Conservation (phyloP, 2,113 vertebrate species). For the Brachyhypopomus gauderio region DNA sequence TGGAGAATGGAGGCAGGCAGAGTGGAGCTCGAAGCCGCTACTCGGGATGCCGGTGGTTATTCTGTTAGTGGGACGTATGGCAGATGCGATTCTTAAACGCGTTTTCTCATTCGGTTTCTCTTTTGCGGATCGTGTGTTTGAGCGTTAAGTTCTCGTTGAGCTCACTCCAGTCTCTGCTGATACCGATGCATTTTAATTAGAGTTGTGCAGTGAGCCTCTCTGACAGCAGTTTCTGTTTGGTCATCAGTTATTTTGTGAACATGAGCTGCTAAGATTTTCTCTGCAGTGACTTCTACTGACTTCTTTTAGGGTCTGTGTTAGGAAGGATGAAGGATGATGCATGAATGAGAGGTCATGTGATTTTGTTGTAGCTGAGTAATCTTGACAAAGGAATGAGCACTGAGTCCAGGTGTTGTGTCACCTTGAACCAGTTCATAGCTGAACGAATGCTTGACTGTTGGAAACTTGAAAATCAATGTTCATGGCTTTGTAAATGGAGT, state of each 20-base stretch:
- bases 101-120: not conserved
- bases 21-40: not conserved
- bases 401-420: constrained; percentile 12
- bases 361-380: constrained; percentile 4
- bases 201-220: constrained; percentile 6
- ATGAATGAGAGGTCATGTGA: not conserved
- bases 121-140: not conserved
- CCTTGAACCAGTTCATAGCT: constrained; percentile 6
- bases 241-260: not conserved
- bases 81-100: not conserved
- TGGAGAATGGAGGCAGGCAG: not conserved
- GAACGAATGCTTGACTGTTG: not conserved
- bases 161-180: not conserved
- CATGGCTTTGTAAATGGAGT: not conserved
- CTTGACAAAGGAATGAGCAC: not conserved
- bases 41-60: not conserved
- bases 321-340: not conserved
- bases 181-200: constrained; percentile 18
- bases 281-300: not conserved
- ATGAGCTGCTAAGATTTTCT: not conserved
- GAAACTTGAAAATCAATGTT: not conserved
- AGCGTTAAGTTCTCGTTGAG: not conserved
- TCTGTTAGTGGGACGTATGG: not conserved
- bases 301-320: not conserved
- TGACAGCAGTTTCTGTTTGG: constrained; percentile 16